These are phyloP conservation scores for Gobiocypris rarus DNA, from an alignment of 2,113 vertebrate species.

Conservation along the genomic window DNA sequence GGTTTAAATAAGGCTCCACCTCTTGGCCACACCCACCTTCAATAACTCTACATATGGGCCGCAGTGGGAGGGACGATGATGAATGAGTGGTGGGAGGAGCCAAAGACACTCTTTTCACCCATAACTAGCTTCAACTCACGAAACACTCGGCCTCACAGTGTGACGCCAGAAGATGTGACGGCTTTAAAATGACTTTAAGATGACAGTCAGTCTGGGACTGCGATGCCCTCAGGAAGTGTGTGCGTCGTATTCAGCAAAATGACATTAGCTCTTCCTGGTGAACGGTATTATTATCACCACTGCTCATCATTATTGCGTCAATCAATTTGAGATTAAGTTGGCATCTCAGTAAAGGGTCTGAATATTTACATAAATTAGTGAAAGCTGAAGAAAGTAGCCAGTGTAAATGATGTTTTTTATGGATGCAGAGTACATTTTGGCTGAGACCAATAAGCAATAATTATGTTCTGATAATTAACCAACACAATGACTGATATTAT, in stretches of 20 bases:
- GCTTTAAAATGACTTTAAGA: background rate
- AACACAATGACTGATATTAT: background rate
- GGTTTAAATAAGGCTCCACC: background rate
- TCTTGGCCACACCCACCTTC: background rate
- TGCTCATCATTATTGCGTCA: background rate
- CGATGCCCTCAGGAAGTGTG: background rate
- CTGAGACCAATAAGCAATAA: background rate
- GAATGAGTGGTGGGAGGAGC: constrained; percentile 20
- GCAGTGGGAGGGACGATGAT: background rate
- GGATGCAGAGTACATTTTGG: background rate
- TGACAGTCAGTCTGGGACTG: background rate
- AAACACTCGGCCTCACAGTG: background rate
- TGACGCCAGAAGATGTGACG: background rate
- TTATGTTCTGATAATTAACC: background rate
- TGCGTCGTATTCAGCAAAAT: background rate
- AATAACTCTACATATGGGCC: background rate
- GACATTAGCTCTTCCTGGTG: background rate
- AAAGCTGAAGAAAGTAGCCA: background rate
- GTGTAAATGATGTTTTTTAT: background rate
- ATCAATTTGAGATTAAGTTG: background rate
- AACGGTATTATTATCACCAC: background rate
- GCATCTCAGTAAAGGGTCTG: background rate
- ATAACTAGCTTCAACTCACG: background rate
- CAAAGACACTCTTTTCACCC: background rate
- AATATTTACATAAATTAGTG: background rate